Evolutionary conservation across 2,113 vertebrate genomes (phyloP).

Genomic region (Tachysurus vachellii): DNA sequence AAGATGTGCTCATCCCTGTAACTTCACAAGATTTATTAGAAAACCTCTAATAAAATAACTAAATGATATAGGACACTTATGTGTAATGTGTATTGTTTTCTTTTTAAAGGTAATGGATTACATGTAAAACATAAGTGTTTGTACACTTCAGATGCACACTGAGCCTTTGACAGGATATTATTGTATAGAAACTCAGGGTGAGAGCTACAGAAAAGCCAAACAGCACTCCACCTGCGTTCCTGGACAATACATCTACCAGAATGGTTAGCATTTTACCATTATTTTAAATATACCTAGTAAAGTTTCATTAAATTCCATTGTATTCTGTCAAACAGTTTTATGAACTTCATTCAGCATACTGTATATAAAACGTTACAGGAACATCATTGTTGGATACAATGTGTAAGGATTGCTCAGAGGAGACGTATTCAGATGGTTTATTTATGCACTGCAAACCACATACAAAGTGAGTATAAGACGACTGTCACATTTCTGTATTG

Average conservation of each 20-base stretch:
- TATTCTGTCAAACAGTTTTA: background rate
- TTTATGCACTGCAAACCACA: constrained; percentile 20
- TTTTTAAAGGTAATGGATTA: constrained; percentile 26
- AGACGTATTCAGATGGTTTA: constrained; percentile 35
- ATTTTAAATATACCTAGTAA: background rate
- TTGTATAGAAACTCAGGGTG: background rate
- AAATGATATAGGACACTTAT: background rate
- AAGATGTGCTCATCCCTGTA: background rate
- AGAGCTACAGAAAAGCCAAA: constrained; percentile 9
- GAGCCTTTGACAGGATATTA: constrained; percentile 25
- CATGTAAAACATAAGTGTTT: constrained; percentile 3
- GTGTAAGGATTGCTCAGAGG: constrained; percentile 13
- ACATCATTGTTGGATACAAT: constrained; percentile 34
- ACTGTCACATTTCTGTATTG: background rate
- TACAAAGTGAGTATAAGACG: constrained; percentile 25
- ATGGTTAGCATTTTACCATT: background rate
- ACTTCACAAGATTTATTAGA: background rate
- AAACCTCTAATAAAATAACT: background rate
- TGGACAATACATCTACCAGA: constrained; percentile 36
- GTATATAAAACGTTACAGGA: constrained; percentile 17
- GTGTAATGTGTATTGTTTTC: constrained; percentile 6
- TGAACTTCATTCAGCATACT: background rate
- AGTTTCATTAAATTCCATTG: background rate
- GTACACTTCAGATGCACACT: constrained; percentile 5
- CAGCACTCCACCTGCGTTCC: constrained; percentile 29